These are phyloP conservation scores for Prolemur simus DNA, from an alignment of 2,113 vertebrate species.

Conservation along the genomic window DNA sequence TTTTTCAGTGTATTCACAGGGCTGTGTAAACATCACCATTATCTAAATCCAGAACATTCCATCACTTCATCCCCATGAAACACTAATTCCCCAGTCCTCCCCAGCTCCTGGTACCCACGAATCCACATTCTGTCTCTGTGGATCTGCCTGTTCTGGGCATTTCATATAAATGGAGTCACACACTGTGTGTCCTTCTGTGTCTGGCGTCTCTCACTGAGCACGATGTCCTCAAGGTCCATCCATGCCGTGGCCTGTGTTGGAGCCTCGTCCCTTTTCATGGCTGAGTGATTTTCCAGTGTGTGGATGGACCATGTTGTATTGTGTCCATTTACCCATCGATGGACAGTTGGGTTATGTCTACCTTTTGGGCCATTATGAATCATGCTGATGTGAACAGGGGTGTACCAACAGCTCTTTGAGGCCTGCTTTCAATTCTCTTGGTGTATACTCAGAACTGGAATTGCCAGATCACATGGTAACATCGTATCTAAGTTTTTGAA, in stretches of 20 bases:
- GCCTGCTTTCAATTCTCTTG: not conserved
- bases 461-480: no score
- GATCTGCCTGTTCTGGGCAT: no score
- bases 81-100: not conserved
- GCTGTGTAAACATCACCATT: not conserved
- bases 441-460: no score
- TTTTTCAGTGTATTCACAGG: not conserved
- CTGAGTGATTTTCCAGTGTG: not conserved
- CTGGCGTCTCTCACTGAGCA: not conserved
- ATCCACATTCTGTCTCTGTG: not conserved
- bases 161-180: no score
- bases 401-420: not conserved
- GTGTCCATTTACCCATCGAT: not conserved
- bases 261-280: not conserved
- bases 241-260: no score
- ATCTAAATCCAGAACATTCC: not conserved
- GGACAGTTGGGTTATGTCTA: not conserved
- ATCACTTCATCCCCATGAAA: not conserved
- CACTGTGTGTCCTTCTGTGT: not conserved
- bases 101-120: not conserved
- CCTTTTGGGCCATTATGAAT: not conserved
- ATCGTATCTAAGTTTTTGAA: no score
- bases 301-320: not conserved
- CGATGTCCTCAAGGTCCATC: not conserved
- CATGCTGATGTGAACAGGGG: not conserved